Percentiles rank a stretch among this genome's conserved stretches.
These are phyloP conservation scores for Tokudaia tokunoshimensis DNA, from an alignment of 2,797 vertebrate genomes.

Conservation along the genomic window DNA sequence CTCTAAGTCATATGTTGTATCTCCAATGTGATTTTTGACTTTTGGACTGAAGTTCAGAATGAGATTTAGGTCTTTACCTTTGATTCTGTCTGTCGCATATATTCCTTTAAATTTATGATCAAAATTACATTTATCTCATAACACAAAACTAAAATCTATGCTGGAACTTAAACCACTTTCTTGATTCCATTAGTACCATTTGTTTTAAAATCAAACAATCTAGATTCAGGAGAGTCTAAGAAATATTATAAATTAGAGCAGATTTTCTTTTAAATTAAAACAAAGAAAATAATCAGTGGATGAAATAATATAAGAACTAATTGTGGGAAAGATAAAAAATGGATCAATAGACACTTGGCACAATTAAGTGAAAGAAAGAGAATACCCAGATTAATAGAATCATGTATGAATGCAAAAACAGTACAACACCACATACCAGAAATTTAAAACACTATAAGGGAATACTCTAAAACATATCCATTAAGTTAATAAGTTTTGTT, in stretches of 20 bases:
- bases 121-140: not conserved
- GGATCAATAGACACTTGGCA: not conserved
- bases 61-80: not conserved
- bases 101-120: constrained; percentile 23
- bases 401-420: not conserved
- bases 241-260: not conserved
- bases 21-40: constrained; percentile 25
- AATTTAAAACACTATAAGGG: not conserved
- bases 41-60: constrained; percentile 44
- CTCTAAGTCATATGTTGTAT: not conserved
- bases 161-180: not conserved
- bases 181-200: not conserved
- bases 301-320: not conserved
- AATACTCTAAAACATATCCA: not conserved
- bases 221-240: not conserved
- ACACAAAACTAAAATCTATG: not conserved
- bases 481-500: too few relatives aligned
- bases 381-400: not conserved
- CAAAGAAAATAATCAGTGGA: not conserved
- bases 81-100: not conserved
- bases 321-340: not conserved
- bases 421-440: not conserved
- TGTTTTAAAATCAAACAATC: not conserved
- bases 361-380: not conserved
- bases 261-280: not conserved